Evolutionary conservation across 2,888 invertebrate genomes (phyloP).

Genomic region (Ceraclea dissimilis): DNA sequence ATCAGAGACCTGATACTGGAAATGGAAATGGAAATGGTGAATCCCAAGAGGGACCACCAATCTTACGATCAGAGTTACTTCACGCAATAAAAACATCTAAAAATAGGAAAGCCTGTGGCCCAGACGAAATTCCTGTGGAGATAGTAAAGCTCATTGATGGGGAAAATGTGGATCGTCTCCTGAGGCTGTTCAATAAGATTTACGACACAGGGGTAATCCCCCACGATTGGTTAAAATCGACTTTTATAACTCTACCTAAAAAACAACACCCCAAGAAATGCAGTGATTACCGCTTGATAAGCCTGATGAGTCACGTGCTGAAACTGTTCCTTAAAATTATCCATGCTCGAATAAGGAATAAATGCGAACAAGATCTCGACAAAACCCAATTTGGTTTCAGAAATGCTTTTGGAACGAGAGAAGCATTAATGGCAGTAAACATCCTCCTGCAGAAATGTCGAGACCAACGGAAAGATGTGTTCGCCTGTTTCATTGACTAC

Average conservation of each 20-base stretch:
- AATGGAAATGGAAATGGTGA: neutral
- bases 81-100: constrained; percentile 1
- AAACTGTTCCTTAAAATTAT: constrained; percentile 5
- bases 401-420: neutral
- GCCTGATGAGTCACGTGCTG: neutral
- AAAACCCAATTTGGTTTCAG: constrained; percentile 2
- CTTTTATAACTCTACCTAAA: constrained; percentile 1
- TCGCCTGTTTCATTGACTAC: too few species aligned
- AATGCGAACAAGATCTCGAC: constrained; percentile 1
- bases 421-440: constrained; percentile 1
- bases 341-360: neutral
- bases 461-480: too few species aligned
- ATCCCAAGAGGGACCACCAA: constrained; percentile 5
- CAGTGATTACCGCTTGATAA: constrained; percentile 5
- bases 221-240: constrained; percentile 6
- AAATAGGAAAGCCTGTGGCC: constrained; percentile 2
- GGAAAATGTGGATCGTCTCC: neutral
- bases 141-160: constrained; percentile 3
- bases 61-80: constrained; percentile 1
- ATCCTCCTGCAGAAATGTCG: neutral
- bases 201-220: too few species aligned
- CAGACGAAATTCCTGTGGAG: constrained; percentile 3
- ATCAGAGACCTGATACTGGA: neutral
- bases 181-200: constrained; percentile 2
- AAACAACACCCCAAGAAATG: neutral